Evolutionary conservation across 1,140 invertebrate species (phyloP), one percentile per base, ranked within the genome.

Genomic region (Ceratosolen solmsi): DNA sequence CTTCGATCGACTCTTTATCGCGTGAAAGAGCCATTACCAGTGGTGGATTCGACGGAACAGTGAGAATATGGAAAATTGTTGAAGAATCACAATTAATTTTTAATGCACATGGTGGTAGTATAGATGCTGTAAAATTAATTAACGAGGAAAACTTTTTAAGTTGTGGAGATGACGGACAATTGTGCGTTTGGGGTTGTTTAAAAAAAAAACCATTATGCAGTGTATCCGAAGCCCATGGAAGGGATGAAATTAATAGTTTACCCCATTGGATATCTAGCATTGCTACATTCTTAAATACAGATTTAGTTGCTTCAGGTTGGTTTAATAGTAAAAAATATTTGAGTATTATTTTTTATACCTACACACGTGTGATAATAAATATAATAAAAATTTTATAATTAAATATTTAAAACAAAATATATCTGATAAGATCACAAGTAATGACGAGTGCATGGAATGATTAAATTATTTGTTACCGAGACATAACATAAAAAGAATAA

Each of bases 11-110:
- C 92, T 95, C 96, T 2, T 88, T 97, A 60, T 93, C 94, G 65
- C 93, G 95, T 84, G 98, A 99, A 87, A 93, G 97, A 82, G 96
- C 96, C 2, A 94, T 99, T 1, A 97, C 97, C 9, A 94, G 95
- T 71, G 98, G 98, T 60, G 97, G 98, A 38, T 93, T 95, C 81
- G 98, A 99, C 89, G 94, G 93, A 56, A 94, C 96, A 11, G 89
- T 99, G 58, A 93, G 98, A 84, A 94, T 99, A 84, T 99, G 98
- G 98, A 99, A 99, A 91, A 96, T 99, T 81, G 94, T 96, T 0
- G 98, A 99, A 92, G 98, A 99, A 89, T 98, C 98, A 65, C 98
- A 99, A 87, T 92, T 99, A 11, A 96, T 99, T 82, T 99, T 96
- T 89, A 97, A 98, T 88, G 96, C 95, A 0, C 94, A 95, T 84